Evolutionary conservation across 1,140 invertebrate species (phyloP), one percentile per base, ranked within the genome.

Genomic region (Babylonia areolata): DNA sequence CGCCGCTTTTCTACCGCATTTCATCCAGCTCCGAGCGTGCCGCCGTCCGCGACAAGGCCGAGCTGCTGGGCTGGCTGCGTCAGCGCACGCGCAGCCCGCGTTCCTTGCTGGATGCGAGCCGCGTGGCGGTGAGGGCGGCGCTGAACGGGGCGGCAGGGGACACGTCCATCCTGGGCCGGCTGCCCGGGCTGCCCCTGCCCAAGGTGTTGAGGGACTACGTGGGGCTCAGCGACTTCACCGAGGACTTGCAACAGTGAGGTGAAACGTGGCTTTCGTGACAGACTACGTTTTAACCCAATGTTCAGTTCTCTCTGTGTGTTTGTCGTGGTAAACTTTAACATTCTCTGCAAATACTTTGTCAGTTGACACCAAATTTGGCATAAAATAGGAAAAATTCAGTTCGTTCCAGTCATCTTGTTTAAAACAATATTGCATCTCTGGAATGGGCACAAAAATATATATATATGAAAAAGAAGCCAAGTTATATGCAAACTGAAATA

Each of bases 1-100:
- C 92, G 0, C 88, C 91, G 28, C 89, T 90, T 40, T 92, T 92
- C 85, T 81, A 90, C 77, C 86, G 90, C 64, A 85, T 92, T 37
- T 46, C n/a, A n/a, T 88, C 89, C 15, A 88, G 88, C 75, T 89
- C 92, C 28, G 20, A 85, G 85, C 88, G 90, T 58, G 87, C 82
- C 15, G 85, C 87, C 15, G 33, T 75, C 39, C 89, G 88, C 42
- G 87, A 87, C 54, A 89, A 90, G 51, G 46, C 85, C 37, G 85
- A 92, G 81, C 88, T 91, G 3, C 87, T 92, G 51, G 64, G 88
- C 9, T 92, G 91, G 89, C 84, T 92, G 1, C 87, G 89, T 3
- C 77, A 90, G 40, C 87, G 89, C 15, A 78, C 87, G 17, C 42
- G 88, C 33, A 89, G 88, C 71, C 87, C 89, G 0, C 86, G 87